Conservation (phyloP, 2,113 vertebrate species). For the Clarias macrocephalus region DNA sequence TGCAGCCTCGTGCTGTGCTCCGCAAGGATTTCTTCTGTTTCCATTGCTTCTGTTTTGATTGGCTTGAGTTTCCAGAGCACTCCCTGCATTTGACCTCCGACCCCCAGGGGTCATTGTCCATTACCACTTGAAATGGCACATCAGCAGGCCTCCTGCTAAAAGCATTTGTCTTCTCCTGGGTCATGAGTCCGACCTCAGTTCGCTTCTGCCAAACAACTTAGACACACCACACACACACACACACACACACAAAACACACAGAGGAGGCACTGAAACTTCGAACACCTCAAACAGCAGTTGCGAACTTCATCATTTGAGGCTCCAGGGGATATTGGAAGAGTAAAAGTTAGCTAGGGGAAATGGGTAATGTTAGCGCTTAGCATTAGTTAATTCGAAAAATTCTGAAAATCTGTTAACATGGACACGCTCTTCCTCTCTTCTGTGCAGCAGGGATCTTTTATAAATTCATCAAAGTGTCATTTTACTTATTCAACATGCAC, state of each 20-base stretch:
- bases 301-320: neutral
- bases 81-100: constrained; percentile 45
- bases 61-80: constrained; percentile 25
- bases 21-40: neutral
- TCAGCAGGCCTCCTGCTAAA: constrained; percentile 50
- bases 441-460: neutral
- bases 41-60: constrained; percentile 35
- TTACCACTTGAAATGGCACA: constrained; percentile 46
- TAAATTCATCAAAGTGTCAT: neutral
- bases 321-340: neutral
- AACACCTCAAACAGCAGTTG: too few species aligned
- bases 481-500: neutral
- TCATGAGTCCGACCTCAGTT: constrained; percentile 37
- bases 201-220: constrained; percentile 28
- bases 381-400: neutral
- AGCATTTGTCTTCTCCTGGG: constrained; percentile 47
- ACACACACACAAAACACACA: constrained; percentile 25
- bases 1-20: neutral
- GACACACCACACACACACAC: constrained; percentile 23
- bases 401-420: neutral
- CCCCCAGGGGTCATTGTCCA: constrained; percentile 39
- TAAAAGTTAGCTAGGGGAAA: neutral
- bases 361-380: neutral
- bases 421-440: neutral
- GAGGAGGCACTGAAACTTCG: neutral